These are phyloP conservation scores for Drosophila miranda DNA, from an alignment of 1,140 invertebrate species.

Conservation along the genomic window DNA sequence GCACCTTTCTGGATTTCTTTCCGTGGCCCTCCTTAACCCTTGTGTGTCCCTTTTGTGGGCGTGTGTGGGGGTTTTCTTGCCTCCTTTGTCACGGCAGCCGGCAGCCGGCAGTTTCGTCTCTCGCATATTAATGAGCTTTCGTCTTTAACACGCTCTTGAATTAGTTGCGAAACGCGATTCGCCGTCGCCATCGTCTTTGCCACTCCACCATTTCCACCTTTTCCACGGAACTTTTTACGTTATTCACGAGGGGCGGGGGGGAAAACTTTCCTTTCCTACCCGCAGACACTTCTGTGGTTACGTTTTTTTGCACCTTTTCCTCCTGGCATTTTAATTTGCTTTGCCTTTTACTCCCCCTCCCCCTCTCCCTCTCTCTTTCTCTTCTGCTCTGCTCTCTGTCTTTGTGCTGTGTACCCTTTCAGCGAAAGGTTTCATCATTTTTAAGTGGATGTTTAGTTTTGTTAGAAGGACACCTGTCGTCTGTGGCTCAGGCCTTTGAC, in stretches of 20 bases:
- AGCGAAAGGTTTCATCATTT: too few relatives aligned
- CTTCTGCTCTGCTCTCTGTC: slow-evolving; percentile 11
- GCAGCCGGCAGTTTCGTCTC: neutral
- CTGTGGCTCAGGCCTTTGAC: too few relatives aligned
- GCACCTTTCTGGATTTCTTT: too few relatives aligned
- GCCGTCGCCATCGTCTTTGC: slow-evolving; percentile 25
- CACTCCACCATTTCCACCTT: slow-evolving; percentile 49
- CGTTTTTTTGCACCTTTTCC: slow-evolving; percentile 25
- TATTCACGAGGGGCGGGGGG: slow-evolving; percentile 9
- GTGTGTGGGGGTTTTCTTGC: too few relatives aligned
- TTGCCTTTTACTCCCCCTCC: slow-evolving; percentile 16
- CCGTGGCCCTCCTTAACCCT: neutral
- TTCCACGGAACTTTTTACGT: slow-evolving; percentile 56
- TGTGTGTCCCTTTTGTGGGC: too few relatives aligned
- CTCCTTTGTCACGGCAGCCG: slow-evolving; percentile 20
- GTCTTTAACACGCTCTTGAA: slow-evolving; percentile 76
- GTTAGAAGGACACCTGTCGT: too few relatives aligned
- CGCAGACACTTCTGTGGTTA: slow-evolving; percentile 61
- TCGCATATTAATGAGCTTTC: slow-evolving; percentile 69
- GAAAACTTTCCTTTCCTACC: slow-evolving; percentile 16
- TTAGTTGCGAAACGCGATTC: slow-evolving; percentile 60
- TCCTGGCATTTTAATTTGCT: slow-evolving; percentile 64
- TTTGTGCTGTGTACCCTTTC: too few relatives aligned
- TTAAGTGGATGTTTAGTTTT: too few relatives aligned
- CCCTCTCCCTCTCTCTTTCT: slow-evolving; percentile 5